A percentile compares a stretch with the other conserved stretches of the same genome.
Conservation (phyloP, 2,888 invertebrate genomes). For the Dasypolia templi region DNA sequence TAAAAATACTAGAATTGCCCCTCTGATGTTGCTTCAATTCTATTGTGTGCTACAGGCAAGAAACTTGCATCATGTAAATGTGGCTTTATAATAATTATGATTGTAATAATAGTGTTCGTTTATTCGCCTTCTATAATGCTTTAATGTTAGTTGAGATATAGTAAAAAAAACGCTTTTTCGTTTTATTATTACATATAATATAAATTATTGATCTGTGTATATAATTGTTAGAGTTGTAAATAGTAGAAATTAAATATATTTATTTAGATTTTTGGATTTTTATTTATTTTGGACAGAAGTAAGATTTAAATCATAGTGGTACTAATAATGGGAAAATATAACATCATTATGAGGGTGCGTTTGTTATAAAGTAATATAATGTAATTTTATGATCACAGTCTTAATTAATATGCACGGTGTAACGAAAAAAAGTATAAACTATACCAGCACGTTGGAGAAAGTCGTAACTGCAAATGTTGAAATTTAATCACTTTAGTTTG, state of each 20-base stretch:
- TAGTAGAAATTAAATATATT: conserved; percentile 84
- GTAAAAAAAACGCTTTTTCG: conserved; percentile 77
- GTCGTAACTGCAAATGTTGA: conserved; percentile 43
- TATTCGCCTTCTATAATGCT: conserved; percentile 89
- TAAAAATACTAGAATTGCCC: no score
- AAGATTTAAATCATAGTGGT: conserved; percentile 73
- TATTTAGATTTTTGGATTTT: conserved; percentile 78
- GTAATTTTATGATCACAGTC: conserved; percentile 76
- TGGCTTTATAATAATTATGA: conserved; percentile 63
- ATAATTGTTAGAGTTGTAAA: conserved; percentile 88
- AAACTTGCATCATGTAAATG: background rate
- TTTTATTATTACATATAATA: conserved; percentile 71
- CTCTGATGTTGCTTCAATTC: background rate
- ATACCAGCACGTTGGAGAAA: conserved; percentile 53
- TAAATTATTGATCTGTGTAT: conserved; percentile 88
- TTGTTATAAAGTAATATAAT: conserved; percentile 72
- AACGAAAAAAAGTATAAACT: conserved; percentile 65
- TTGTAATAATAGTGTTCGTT: conserved; percentile 83
- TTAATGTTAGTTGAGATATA: conserved; percentile 86
- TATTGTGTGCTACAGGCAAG: background rate
- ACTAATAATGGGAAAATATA: conserved; percentile 66
- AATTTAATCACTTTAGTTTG: conserved; percentile 53
- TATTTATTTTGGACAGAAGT: conserved; percentile 74
- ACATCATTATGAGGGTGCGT: conserved; percentile 75
- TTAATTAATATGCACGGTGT: conserved; percentile 79